Conservation (phyloP, 2,888 invertebrate genomes). For the Saturnia japonica region DNA sequence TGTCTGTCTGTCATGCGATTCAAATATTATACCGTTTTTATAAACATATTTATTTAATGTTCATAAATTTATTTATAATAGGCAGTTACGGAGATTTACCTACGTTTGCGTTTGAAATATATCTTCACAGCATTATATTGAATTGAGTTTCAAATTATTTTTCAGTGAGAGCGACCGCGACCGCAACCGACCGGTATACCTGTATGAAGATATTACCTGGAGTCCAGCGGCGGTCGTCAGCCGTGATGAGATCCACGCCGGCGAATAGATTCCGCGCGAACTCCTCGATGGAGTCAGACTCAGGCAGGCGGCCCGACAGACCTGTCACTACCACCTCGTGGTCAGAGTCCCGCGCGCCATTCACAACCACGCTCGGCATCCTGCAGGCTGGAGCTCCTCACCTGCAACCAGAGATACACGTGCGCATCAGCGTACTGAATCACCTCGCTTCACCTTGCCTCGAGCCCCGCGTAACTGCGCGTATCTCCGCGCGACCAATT, state of each 20-base stretch:
- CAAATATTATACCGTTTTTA: neutral
- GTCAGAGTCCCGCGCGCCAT: slow-evolving; percentile 53
- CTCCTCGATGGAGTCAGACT: slow-evolving; percentile 94
- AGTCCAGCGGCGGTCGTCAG: slow-evolving; percentile 94
- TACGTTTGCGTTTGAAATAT: too few relatives aligned
- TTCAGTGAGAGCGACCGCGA: too few relatives aligned
- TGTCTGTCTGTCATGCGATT: neutral
- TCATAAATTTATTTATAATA: too few relatives aligned
- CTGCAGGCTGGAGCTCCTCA: slow-evolving; percentile 20
- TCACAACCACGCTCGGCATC: slow-evolving; percentile 68
- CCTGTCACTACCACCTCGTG: slow-evolving; percentile 89
- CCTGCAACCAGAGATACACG: slow-evolving; percentile 14
- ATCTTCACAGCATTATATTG: too few relatives aligned
- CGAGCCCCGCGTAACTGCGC: too few relatives aligned
- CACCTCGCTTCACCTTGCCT: too few relatives aligned
- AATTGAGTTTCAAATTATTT: too few relatives aligned
- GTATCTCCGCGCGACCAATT: too few relatives aligned
- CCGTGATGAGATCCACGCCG: slow-evolving; percentile 96
- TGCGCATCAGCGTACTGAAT: too few relatives aligned
- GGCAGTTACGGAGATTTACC: too few relatives aligned
- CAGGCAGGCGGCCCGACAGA: slow-evolving; percentile 94
- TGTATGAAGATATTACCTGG: slow-evolving; percentile 64
- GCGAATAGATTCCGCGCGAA: slow-evolving; percentile 95
- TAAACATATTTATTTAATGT: too few relatives aligned
- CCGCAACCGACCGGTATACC: too few relatives aligned